Evolutionary conservation across 2,113 vertebrate species (phyloP).

Genomic region (Corythaeola cristata): DNA sequence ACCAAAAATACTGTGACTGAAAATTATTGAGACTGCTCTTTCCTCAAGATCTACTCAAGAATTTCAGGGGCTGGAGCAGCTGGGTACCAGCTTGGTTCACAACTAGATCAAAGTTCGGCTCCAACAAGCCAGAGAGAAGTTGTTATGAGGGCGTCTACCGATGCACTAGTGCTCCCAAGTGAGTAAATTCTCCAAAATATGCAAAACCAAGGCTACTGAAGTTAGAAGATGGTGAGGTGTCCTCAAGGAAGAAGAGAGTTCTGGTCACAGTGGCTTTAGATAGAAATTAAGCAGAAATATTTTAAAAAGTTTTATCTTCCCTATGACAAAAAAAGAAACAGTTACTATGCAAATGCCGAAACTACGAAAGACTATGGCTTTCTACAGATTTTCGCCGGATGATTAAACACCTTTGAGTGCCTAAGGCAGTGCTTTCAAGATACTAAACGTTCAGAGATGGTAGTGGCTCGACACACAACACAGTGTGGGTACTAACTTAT

Average conservation of each 20-base stretch:
- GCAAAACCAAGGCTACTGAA: not conserved
- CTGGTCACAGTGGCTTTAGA: not conserved
- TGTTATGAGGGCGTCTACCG: not conserved
- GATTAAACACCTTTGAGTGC: not conserved
- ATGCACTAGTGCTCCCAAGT: not conserved
- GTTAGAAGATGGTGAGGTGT: not conserved
- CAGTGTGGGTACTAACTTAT: not conserved
- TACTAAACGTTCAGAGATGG: not conserved
- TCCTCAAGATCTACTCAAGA: not conserved
- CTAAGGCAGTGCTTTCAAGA: not conserved
- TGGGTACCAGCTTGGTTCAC: not conserved
- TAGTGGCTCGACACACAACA: rapidly evolving
- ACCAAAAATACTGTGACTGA: not conserved
- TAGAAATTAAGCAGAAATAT: not conserved
- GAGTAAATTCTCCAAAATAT: not conserved
- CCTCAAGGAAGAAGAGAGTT: not conserved
- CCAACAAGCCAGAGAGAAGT: not conserved
- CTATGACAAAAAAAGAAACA: not conserved
- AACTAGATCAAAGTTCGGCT: not conserved
- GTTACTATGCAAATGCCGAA: not conserved
- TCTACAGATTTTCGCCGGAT: not conserved
- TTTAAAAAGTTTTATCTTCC: not conserved
- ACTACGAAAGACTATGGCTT: not conserved
- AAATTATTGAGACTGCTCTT: not conserved
- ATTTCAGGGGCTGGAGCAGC: not conserved